A percentile compares a stretch with the other conserved stretches of the same genome.
Conservation (phyloP, 23 tunicate genomes). For the Oikopleura vanhoeffeni region DNA sequence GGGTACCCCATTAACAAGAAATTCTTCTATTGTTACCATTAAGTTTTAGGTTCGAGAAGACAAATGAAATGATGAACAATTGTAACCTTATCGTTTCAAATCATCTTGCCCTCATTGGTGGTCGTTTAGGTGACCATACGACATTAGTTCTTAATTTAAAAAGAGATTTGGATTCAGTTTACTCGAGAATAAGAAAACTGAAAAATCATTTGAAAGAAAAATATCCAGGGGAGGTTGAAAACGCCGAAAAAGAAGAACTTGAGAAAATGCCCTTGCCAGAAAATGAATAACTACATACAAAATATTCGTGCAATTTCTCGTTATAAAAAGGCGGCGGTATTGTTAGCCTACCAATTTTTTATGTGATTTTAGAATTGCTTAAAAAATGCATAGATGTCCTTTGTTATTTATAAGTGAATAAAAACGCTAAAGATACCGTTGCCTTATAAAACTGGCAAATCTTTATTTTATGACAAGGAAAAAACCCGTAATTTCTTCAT, state of each 20-base stretch:
- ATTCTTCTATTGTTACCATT: too few species aligned
- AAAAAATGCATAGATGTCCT: too few species aligned
- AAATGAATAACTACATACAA: not conserved
- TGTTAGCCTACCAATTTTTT: too few species aligned
- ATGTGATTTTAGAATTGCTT: too few species aligned
- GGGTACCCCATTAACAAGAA: too few species aligned
- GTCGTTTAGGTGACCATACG: not conserved
- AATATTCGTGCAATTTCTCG: not conserved
- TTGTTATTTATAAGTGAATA: too few species aligned
- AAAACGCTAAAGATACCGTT: too few species aligned
- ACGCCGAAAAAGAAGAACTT: not conserved
- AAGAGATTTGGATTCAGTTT: not conserved
- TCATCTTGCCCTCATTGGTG: not conserved
- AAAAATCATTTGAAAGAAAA: not conserved
- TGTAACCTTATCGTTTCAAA: not conserved
- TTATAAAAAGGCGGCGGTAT: too few species aligned
- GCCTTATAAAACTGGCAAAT: too few species aligned
- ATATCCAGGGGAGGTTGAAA: not conserved
- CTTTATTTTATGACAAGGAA: too few species aligned
- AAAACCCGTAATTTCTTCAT: too few species aligned
- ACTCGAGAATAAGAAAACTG: not conserved
- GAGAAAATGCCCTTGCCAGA: not conserved
- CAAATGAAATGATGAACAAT: not conserved
- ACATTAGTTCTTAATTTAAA: not conserved
- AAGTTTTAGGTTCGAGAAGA: constrained; percentile 15